Conservation (phyloP, 2,888 invertebrate genomes). For the Pegoplata infirma region DNA sequence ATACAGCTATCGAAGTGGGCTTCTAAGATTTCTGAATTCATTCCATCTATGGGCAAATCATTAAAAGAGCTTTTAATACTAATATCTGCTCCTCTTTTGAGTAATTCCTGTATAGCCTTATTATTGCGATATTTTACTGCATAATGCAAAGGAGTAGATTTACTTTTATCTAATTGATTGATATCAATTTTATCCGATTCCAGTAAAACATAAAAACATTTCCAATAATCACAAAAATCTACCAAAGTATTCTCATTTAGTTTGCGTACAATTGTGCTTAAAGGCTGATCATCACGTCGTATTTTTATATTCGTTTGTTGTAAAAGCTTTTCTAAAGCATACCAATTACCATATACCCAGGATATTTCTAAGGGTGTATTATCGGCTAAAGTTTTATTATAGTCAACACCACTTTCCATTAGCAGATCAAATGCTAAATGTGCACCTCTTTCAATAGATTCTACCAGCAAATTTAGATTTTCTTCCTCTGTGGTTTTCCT, state of each 20-base stretch:
- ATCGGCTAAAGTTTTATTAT: constrained; percentile 71
- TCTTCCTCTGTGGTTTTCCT: constrained; percentile 69
- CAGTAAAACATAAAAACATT: constrained; percentile 82
- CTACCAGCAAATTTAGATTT: constrained; percentile 68
- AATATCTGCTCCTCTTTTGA: constrained; percentile 86
- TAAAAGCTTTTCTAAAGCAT: constrained; percentile 70
- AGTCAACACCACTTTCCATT: constrained; percentile 79
- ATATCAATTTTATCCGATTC: constrained; percentile 81
- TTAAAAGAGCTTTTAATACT: constrained; percentile 83
- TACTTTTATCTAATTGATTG: constrained; percentile 81
- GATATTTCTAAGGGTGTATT: constrained; percentile 82
- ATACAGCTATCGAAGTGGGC: constrained; percentile 87
- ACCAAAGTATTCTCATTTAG: constrained; percentile 78
- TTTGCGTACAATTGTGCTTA: constrained; percentile 81
- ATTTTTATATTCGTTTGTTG: constrained; percentile 79
- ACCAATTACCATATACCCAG: constrained; percentile 80
- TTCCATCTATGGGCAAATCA: constrained; percentile 85
- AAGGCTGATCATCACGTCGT: constrained; percentile 79
- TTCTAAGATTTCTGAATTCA: constrained; percentile 83
- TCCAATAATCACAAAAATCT: constrained; percentile 80
- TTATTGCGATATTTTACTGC: constrained; percentile 85
- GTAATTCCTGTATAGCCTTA: constrained; percentile 81
- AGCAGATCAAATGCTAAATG: constrained; percentile 79
- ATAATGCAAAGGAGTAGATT: constrained; percentile 86
- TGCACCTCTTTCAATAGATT: constrained; percentile 80